A percentile compares a stretch with the other conserved stretches of the same genome.
These are phyloP conservation scores for Hoplodrina ambigua DNA, from an alignment of 2,888 invertebrate genomes.

Conservation along the genomic window DNA sequence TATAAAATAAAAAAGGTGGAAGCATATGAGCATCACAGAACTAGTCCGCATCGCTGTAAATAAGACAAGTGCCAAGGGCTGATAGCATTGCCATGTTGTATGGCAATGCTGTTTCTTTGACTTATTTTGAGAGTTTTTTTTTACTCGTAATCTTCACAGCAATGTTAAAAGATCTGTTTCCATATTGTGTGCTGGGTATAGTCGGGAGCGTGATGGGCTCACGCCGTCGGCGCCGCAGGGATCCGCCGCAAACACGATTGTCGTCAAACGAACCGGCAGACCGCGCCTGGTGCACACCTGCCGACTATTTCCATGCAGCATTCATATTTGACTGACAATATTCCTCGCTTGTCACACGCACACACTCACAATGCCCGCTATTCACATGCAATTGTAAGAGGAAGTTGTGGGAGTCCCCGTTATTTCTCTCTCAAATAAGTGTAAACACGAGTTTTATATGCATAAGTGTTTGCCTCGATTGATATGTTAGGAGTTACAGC, in stretches of 20 bases:
- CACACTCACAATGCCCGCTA: constrained; percentile 9
- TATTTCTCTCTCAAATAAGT: background rate
- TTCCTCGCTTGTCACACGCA: constrained; percentile 12
- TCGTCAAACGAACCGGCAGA: constrained; percentile 85
- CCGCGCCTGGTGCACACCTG: constrained; percentile 80
- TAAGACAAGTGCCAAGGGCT: too few relatives aligned
- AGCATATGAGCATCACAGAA: too few relatives aligned
- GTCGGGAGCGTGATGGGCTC: constrained; percentile 64
- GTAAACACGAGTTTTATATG: background rate
- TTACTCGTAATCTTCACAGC: background rate
- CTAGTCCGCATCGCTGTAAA: too few relatives aligned
- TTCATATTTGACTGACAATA: constrained; percentile 25
- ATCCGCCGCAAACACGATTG: constrained; percentile 84
- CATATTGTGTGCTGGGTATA: constrained; percentile 52
- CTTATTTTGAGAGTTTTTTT: too few relatives aligned
- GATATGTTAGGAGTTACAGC: background rate
- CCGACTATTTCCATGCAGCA: constrained; percentile 65
- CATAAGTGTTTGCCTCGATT: background rate
- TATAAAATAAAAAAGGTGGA: too few relatives aligned
- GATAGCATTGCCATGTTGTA: too few relatives aligned
- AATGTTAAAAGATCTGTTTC: constrained; percentile 57
- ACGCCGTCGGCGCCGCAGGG: constrained; percentile 76
- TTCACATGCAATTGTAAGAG: background rate
- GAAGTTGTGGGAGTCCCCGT: constrained; percentile 1
- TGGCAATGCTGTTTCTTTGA: too few relatives aligned